Evolutionary conservation across 1,140 invertebrate species (phyloP).

Genomic region (Sweltsa coloradensis): DNA sequence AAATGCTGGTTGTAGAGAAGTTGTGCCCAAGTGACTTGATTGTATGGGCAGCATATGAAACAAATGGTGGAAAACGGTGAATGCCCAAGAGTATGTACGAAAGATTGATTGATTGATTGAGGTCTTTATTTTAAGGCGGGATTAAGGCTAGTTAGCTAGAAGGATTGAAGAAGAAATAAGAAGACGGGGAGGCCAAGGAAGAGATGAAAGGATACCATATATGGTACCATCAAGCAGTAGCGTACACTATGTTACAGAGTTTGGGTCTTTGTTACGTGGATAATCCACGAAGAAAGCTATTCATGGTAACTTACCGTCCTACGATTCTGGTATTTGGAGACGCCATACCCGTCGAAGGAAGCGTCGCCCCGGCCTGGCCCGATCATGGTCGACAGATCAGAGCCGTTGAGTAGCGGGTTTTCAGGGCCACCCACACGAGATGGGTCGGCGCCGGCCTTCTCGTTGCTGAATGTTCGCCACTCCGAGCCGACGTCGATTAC

Average conservation of each 20-base stretch:
- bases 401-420: conserved; percentile 90
- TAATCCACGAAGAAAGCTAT: background rate
- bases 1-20: no score
- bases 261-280: background rate
- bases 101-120: no score
- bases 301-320: conserved; percentile 46
- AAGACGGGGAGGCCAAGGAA: no score
- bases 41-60: no score
- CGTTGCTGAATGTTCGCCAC: conserved; percentile 99
- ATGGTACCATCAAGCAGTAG: background rate
- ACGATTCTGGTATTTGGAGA: conserved; percentile 87
- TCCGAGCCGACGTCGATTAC: conserved; percentile 99
- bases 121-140: no score
- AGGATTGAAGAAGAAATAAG: no score
- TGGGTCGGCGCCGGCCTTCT: conserved; percentile 91
- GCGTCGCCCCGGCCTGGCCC: conserved; percentile 79
- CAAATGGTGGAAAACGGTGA: no score
- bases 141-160: no score
- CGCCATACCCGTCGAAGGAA: conserved; percentile 69
- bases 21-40: no score
- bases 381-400: conserved; percentile 96
- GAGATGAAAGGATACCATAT: background rate
- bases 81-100: no score
- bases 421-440: conserved; percentile 96
- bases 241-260: background rate